Percentiles rank a stretch among this genome's conserved stretches.
Conservation (phyloP, 1,140 invertebrate species). For the Coelopa frigida region DNA sequence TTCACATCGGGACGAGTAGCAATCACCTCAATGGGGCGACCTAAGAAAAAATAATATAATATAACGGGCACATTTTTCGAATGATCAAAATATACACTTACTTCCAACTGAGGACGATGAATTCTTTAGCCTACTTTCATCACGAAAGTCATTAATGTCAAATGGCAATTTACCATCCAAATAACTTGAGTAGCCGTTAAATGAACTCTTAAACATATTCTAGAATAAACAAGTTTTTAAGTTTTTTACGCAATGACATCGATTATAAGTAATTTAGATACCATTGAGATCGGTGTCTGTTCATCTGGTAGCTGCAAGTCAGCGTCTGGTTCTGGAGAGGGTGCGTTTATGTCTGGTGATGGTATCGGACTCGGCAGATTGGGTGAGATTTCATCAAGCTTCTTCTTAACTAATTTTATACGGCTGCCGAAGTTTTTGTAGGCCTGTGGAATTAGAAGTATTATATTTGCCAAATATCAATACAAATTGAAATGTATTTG, state of each 20-base stretch:
- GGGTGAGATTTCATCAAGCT: constrained; percentile 68
- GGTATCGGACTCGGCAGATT: constrained; percentile 61
- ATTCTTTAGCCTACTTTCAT: constrained; percentile 14
- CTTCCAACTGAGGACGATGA: too few relatives aligned
- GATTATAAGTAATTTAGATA: constrained; percentile 11
- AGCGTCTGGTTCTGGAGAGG: constrained; percentile 74
- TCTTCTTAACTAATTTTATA: constrained; percentile 76
- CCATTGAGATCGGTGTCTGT: constrained; percentile 24
- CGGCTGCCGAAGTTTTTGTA: constrained; percentile 85
- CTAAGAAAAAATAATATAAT: constrained; percentile 17
- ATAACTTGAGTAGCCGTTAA: constrained; percentile 40
- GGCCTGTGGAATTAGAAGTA: constrained; percentile 65
- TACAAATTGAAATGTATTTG: constrained; percentile 9
- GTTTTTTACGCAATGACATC: constrained; percentile 1
- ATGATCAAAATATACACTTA: not conserved
- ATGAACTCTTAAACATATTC: constrained; percentile 29
- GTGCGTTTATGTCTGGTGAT: constrained; percentile 71
- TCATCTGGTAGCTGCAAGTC: constrained; percentile 63
- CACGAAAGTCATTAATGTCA: constrained; percentile 42
- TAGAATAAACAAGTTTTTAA: constrained; percentile 13
- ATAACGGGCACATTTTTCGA: not conserved
- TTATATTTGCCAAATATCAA: too few relatives aligned
- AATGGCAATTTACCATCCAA: constrained; percentile 39
- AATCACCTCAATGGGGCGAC: constrained; percentile 52
- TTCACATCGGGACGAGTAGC: constrained; percentile 40